phyloP scores from a whole-genome alignment of 2,888 invertebrate species.

The Lapara coniferarum region DNA sequence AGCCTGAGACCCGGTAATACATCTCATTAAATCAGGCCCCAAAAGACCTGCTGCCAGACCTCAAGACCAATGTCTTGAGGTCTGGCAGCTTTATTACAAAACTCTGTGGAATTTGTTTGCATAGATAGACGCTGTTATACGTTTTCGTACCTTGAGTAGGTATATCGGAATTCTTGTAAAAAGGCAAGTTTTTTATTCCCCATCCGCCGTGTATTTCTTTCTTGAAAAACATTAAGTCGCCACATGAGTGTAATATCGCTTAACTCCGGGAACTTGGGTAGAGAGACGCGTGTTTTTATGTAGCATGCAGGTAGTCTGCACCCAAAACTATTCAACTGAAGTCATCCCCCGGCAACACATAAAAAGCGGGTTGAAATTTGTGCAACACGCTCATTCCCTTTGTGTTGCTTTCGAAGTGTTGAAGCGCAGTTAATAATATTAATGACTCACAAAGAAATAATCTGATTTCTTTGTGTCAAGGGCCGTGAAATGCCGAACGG shows the following conservation, averaged over 20 bases:
- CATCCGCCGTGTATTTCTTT: neutral
- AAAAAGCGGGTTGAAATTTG: slow-evolving; percentile 53
- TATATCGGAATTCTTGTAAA: neutral
- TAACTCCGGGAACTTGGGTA: slow-evolving; percentile 9
- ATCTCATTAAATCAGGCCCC: too few species aligned
- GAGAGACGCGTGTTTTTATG: slow-evolving; percentile 11
- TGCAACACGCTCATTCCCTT: slow-evolving; percentile 53
- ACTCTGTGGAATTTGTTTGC: neutral
- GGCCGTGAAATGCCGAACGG: neutral
- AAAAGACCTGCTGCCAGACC: too few species aligned
- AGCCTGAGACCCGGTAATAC: too few species aligned
- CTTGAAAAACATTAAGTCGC: slow-evolving; percentile 21
- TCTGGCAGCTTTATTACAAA: too few species aligned
- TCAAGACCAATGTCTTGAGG: too few species aligned
- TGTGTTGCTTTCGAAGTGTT: slow-evolving; percentile 39
- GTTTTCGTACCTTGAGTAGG: neutral
- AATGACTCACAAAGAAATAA: slow-evolving; percentile 5
- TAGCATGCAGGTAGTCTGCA: slow-evolving; percentile 54
- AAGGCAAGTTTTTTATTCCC: neutral
- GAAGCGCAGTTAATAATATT: slow-evolving; percentile 37
- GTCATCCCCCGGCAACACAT: slow-evolving; percentile 42
- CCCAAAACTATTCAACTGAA: slow-evolving; percentile 43
- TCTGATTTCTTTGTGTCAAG: neutral
- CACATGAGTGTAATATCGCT: slow-evolving; percentile 22
- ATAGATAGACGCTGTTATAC: too few species aligned